A percentile compares a stretch with the other conserved stretches of the same genome.
phyloP scores from a whole-genome alignment of 2,888 invertebrate genomes.

The Eucera pruinosa region DNA sequence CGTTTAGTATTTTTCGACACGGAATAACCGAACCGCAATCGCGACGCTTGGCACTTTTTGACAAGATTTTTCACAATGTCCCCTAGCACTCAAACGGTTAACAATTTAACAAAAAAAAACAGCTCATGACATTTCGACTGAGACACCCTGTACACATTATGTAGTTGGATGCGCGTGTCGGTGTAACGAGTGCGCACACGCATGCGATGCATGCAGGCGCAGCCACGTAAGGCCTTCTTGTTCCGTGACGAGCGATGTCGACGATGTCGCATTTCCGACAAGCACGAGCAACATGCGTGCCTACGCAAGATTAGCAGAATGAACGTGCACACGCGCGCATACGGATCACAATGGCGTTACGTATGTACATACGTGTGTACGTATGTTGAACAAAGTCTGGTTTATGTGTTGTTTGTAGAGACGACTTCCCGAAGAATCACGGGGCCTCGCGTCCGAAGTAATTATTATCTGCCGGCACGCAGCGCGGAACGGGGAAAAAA shows the following conservation, averaged over 20 bases:
- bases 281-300: constrained; percentile 72
- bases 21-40: too few species aligned
- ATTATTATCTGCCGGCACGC: constrained; percentile 60
- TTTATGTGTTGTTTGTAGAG: constrained; percentile 23
- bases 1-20: too few species aligned
- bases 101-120: not conserved
- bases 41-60: too few species aligned
- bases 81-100: too few species aligned
- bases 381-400: not conserved
- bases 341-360: constrained; percentile 37
- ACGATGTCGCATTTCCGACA: constrained; percentile 73
- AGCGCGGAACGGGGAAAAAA: constrained; percentile 40
- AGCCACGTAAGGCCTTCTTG: constrained; percentile 65
- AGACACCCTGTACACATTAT: constrained; percentile 5
- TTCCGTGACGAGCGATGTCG: constrained; percentile 72
- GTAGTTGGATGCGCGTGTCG: not conserved
- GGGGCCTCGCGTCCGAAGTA: constrained; percentile 45
- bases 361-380: too few species aligned
- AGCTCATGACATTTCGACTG: not conserved
- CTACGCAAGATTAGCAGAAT: constrained; percentile 73
- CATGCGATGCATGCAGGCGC: constrained; percentile 30
- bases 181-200: constrained; percentile 15
- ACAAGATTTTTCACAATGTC: too few species aligned
- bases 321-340: constrained; percentile 48
- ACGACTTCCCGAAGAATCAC: constrained; percentile 57